A percentile compares a stretch with the other conserved stretches of the same genome.
phyloP scores from a whole-genome alignment of 2,888 invertebrate species.

The Ennomos quercinarius region DNA sequence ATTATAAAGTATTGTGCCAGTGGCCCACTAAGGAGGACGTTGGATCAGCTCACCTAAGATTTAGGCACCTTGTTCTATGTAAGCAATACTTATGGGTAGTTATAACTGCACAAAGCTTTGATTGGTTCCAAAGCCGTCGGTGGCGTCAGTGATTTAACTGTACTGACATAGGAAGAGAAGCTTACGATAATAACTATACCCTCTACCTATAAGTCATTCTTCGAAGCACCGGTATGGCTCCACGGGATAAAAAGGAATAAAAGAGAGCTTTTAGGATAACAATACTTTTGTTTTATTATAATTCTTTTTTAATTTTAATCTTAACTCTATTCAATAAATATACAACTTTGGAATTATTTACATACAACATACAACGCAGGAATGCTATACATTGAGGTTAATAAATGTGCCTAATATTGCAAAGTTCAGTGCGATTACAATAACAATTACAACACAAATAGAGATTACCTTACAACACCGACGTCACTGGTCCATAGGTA shows the following conservation, averaged over 20 bases:
- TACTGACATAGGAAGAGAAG: constrained; percentile 13
- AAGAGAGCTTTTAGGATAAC: constrained; percentile 55
- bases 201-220: constrained; percentile 4
- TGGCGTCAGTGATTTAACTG: constrained; percentile 1
- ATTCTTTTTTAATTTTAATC: constrained; percentile 63
- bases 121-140: constrained; percentile 2
- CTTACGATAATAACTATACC: background rate
- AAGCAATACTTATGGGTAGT: too few relatives aligned
- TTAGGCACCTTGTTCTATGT: too few relatives aligned
- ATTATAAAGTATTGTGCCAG: too few relatives aligned
- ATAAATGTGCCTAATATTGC: constrained; percentile 61
- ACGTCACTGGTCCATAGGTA: constrained; percentile 63
- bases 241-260: constrained; percentile 24
- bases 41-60: too few relatives aligned
- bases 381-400: constrained; percentile 63
- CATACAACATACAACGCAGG: constrained; percentile 66
- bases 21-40: too few relatives aligned
- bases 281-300: constrained; percentile 72
- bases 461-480: constrained; percentile 56
- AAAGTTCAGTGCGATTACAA: constrained; percentile 33
- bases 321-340: constrained; percentile 77
- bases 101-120: background rate
- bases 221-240: constrained; percentile 15
- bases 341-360: constrained; percentile 78
- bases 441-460: constrained; percentile 32